Base-by-base conservation (phyloP, 2,888 invertebrate species). In the Platycheirus rosarum region DNA sequence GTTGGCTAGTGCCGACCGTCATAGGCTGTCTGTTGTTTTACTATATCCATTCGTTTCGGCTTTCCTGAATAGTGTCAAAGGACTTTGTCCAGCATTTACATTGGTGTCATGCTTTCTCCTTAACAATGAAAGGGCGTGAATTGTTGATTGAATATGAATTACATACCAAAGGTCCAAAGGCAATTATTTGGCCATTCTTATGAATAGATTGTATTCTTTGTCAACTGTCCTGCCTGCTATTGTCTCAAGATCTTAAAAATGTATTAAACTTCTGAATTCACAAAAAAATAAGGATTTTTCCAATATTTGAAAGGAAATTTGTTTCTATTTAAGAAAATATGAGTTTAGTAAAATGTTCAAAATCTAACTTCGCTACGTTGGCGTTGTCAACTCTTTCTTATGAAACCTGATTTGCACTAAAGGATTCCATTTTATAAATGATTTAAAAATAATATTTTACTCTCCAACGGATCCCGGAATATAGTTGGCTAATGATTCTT, bases 91-190 rank as follows among this genome's bases (percentile, higher is more conserved):
- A 8, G 49, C 13, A 48, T 40, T 20, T 20, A 63, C 55, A 26
- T 35, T 29, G 75, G 66, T 80, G 77, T 77, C 73, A 77, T 73
- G 68, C 82, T 82, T 82, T 82, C 73, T 77, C 51, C 20, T 3
- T 6, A 11, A 76, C 66, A 82, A 57, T 84, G 68, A 18, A 68
- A 73, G 86, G 87, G 87, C 87, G 87, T 87, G 86, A 87, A 86
- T 86, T 87, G 86, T 86, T 86, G 85, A 82, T 86, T 79, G 84
- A 86, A 84, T 85, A 8, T 85, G 57, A 70, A 79, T 62, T 69
- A n/a, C n/a, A n/a, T n/a, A 11, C 29, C 26, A 49, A 68, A 75
- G 66, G 65, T 60, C 55, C 46, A 57, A 37, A 62, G 49, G 70
- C 66, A 65, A 69, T 82, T 82, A 82, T 77, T 77, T 71, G 77